Base-by-base conservation (phyloP, 2,113 vertebrate species). In the Dryoscopus gambensis region DNA sequence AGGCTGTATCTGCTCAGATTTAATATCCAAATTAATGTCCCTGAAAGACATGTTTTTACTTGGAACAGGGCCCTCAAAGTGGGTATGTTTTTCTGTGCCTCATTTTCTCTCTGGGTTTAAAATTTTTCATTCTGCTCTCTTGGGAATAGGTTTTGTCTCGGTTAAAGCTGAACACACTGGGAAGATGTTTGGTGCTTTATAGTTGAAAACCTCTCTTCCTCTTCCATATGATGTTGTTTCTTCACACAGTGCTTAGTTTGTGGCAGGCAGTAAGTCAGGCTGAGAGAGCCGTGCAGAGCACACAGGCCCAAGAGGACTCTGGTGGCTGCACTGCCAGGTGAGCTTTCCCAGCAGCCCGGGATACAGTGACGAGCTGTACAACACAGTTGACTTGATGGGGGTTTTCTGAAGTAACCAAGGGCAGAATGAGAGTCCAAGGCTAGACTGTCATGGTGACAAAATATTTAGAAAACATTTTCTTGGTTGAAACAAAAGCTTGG, bases 381-480 rank as follows among this genome's bases (percentile, higher is more conserved):
- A 12, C 64, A 63, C n/a, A 18, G 21, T 70, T 81, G 83, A 60
- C 35, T 86, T 94, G 75, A 67, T 42, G 24, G 71, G 84, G 84
- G 33, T 77, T 90, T 93, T 94, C n/a, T 87, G 49, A 73, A 94
- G 88, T 67, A 87, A 96, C 49, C 91, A 40, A 86, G 83, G 79
- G 60, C 73, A 90, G 88, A 89, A 96, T 82, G 46, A 2, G 9
- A 95, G 95, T 93, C 83, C 88, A 87, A 92, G 87, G 68, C 78
- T 94, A 27, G 76, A 96, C 90, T 97, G 95, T 97, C 95, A 96
- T 97, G 96, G 92, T 97, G 96, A 96, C 96, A 96, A 95, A 97
- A 96, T 95, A 96, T 97, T 97, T 96, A 90, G 93, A 93, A 96
- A 96, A 97, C 85, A 96, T 90, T 96, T 97, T 96, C 92, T 96